These are phyloP conservation scores for Megaceryle torquata DNA, from an alignment of 2,113 vertebrate genomes.

Conservation along the genomic window DNA sequence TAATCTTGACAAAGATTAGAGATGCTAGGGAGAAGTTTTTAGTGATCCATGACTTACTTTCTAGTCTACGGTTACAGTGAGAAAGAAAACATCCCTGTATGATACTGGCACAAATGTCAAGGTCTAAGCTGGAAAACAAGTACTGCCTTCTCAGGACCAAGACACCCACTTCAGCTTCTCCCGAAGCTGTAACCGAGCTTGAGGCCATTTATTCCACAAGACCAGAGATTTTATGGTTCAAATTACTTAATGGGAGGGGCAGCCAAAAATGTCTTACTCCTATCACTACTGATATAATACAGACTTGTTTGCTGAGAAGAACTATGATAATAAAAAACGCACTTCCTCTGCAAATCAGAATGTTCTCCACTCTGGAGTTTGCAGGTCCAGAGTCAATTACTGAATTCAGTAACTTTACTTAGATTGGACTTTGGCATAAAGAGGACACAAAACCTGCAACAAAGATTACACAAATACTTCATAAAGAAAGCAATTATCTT, in stretches of 20 bases:
- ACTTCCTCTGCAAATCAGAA: background rate
- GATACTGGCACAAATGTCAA: background rate
- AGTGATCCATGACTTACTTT: background rate
- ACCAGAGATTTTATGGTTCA: background rate
- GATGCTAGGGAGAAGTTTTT: background rate
- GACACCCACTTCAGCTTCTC: background rate
- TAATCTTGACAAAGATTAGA: background rate
- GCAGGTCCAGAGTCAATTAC: background rate
- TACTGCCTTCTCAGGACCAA: background rate
- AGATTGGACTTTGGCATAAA: background rate
- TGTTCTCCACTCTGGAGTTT: background rate
- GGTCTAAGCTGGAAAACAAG: background rate
- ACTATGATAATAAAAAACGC: background rate
- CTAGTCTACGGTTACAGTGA: background rate
- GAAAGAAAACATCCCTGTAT: background rate
- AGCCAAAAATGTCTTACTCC: background rate
- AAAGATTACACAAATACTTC: background rate
- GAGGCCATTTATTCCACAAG: background rate
- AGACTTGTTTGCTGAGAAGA: background rate
- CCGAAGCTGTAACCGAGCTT: fast-evolving
- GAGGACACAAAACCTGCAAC: background rate
- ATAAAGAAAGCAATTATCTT: background rate
- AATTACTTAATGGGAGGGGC: background rate
- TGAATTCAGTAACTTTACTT: background rate
- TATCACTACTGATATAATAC: background rate